Base-by-base conservation (phyloP, 2,113 vertebrate genomes). In the Heterochromis multidens region DNA sequence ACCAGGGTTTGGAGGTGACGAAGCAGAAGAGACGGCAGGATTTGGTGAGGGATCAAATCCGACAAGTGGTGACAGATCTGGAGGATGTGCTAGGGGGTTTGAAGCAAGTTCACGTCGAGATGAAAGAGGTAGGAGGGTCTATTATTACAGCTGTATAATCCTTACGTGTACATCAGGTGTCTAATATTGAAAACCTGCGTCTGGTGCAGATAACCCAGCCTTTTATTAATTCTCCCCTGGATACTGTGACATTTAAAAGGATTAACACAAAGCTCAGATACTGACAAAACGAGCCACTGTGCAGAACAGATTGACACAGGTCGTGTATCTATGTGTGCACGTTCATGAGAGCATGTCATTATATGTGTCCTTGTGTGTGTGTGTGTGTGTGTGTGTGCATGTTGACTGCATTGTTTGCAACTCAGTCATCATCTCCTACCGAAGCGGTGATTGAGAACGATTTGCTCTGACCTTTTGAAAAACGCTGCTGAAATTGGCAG, bases 91-190 rank as follows among this genome's bases (percentile, higher is more conserved):
- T 97, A 85, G 95, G 95, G 40, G 96, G 96, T 81, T 92, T 97
- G 88, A 96, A 96, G 93, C 95, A 96, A 92, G 96, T 97, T 89
- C 96, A 96, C 19, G 82, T 94, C 81, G 96, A 97, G 92, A 97
- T 97, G 96, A 96, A 95, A 94, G 96, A 97, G 96, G 96, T 97
- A 91, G 87, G 95, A 84, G 70, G 76, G 7, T 88, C 87, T 84
- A 5, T 90, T 79, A 86, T 91, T 85, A 81, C 19, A 25, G 46
- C 54, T 81, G 61, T 87, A 62, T 86, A 82, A 33, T 60, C 72
- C 77, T 79, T 82, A 40, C 46, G 21, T 65, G 25, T 62, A 78
- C 27, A 61, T 79, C 76, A 82, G 77, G 82, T 63, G 70, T 90
- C 76, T 80, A 56, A 62, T 79, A 79, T 72, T 31, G 43, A 56